phyloP scores from a whole-genome alignment of 2,113 vertebrate genomes.

The Anoura caudifer region DNA sequence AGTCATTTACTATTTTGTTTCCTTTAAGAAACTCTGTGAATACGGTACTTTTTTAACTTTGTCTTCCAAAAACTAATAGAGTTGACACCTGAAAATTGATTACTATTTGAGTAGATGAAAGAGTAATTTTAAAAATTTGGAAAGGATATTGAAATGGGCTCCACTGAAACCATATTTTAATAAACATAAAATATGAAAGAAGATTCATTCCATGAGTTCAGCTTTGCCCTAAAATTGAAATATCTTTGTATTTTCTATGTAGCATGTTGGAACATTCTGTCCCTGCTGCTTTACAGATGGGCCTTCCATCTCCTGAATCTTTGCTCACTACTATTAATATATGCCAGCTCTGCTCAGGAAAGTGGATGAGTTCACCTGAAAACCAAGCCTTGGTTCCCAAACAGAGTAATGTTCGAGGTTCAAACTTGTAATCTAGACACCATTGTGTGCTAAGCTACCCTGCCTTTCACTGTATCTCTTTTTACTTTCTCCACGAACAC shows the following conservation, averaged over 20 bases:
- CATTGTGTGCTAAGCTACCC: neutral
- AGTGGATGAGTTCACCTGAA: neutral
- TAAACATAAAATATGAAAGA: neutral
- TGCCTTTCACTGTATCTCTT: neutral
- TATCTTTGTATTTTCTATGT: neutral
- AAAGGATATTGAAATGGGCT: neutral
- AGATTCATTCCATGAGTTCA: neutral
- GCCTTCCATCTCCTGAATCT: neutral
- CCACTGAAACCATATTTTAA: neutral
- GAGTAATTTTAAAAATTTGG: neutral
- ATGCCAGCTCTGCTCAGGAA: neutral
- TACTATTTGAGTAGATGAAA: neutral
- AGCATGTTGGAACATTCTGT: neutral
- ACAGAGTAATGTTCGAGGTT: neutral
- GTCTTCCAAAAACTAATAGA: neutral
- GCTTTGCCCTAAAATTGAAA: neutral
- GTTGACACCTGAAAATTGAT: neutral
- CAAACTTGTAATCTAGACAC: neutral
- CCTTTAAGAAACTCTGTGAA: neutral
- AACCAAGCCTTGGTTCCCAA: neutral
- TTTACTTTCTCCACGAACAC: neutral
- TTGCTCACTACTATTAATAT: neutral
- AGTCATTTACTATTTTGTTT: neutral
- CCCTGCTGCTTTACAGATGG: neutral
- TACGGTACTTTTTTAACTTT: neutral